A percentile compares a stretch with the other conserved stretches of the same genome.
phyloP scores from a whole-genome alignment of 2,888 invertebrate genomes.

The Eristalis pertinax region DNA sequence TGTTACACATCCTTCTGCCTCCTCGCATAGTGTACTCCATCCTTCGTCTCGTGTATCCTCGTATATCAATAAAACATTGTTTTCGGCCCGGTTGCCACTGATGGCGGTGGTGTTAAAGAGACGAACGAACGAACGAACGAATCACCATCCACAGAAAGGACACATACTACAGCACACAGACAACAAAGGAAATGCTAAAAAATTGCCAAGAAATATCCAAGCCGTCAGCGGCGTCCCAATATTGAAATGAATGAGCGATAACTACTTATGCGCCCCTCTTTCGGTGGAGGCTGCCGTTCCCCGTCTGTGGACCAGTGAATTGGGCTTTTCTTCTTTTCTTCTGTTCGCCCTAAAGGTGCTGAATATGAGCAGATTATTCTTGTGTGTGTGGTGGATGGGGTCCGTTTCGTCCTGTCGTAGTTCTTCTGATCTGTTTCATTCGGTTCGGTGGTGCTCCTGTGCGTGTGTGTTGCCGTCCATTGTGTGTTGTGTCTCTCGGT shows the following conservation, averaged over 20 bases:
- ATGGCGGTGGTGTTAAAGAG: slow-evolving; percentile 40
- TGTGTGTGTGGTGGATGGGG: not conserved
- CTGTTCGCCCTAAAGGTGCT: slow-evolving; percentile 49
- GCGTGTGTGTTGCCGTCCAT: not conserved
- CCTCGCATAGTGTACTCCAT: not conserved
- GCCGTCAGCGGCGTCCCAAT: slow-evolving; percentile 22
- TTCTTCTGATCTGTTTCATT: slow-evolving; percentile 24
- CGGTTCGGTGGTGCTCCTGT: not conserved
- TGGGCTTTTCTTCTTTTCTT: slow-evolving; percentile 37
- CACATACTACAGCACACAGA: not conserved
- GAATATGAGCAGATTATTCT: not conserved
- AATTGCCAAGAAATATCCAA: slow-evolving; percentile 26
- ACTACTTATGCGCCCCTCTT: slow-evolving; percentile 31
- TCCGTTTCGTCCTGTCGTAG: slow-evolving; percentile 23
- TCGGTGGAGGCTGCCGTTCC: no score
- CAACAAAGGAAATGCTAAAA: slow-evolving; percentile 30
- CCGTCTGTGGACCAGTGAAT: slow-evolving; percentile 26
- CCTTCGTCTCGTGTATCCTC: not conserved
- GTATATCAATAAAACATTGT: slow-evolving; percentile 58
- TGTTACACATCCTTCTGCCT: slow-evolving; percentile 27
- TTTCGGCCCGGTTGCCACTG: not conserved
- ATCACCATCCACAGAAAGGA: not conserved
- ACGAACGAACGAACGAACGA: no score
- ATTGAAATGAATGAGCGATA: slow-evolving; percentile 62
- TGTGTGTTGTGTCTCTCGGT: not conserved